Conservation (phyloP, 2,797 vertebrate genomes). For the Morus bassanus region DNA sequence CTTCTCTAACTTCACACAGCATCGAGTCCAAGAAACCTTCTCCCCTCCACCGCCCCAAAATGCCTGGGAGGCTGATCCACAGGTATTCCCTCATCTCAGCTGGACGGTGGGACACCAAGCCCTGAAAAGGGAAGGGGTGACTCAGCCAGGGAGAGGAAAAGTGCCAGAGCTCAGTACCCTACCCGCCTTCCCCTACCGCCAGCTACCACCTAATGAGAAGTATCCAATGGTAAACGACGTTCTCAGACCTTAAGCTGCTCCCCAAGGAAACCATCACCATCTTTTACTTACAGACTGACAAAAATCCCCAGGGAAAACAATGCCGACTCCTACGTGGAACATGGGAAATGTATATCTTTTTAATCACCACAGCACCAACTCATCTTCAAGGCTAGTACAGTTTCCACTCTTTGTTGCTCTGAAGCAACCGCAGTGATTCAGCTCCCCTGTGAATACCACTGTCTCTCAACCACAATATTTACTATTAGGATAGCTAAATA, state of each 20-base stretch:
- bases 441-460: slow-evolving; percentile 18
- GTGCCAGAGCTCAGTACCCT: neutral
- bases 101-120: neutral
- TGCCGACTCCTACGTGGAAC: neutral
- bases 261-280: neutral
- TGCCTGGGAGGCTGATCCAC: neutral
- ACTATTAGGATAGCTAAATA: slow-evolving; percentile 9
- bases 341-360: neutral
- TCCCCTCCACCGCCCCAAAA: neutral
- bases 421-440: neutral
- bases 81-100: neutral
- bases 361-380: slow-evolving; percentile 7
- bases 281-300: slow-evolving; percentile 36
- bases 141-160: neutral
- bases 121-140: neutral
- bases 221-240: neutral
- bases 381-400: slow-evolving; percentile 7
- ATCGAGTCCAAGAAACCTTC: neutral
- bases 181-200: neutral
- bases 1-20: neutral
- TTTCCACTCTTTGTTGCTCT: slow-evolving; percentile 21
- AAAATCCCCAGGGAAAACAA: slow-evolving; percentile 20
- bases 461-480: slow-evolving; percentile 29
- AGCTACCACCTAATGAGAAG: neutral
- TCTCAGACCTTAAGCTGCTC: slow-evolving; percentile 11